Conservation (phyloP, 2,888 invertebrate genomes). For the Drosophila merina region DNA sequence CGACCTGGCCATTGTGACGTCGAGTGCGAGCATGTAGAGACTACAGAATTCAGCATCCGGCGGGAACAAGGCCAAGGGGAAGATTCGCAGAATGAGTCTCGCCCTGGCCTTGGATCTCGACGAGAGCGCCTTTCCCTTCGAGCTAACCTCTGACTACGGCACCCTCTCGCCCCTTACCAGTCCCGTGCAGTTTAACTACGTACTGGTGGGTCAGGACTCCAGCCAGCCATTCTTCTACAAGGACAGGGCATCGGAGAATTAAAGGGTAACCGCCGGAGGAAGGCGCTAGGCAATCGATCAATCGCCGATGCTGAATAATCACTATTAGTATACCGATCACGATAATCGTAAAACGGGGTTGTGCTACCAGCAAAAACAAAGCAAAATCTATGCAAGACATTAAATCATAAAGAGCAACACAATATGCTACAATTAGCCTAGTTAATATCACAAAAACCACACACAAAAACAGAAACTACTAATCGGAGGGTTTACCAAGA, state of each 20-base stretch:
- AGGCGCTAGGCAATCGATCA: slow-evolving; percentile 54
- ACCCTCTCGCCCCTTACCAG: slow-evolving; percentile 76
- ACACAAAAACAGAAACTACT: slow-evolving; percentile 25
- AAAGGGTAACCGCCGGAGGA: neutral
- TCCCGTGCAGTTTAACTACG: slow-evolving; percentile 65
- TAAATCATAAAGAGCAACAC: slow-evolving; percentile 52
- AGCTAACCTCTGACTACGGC: slow-evolving; percentile 67
- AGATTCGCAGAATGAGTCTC: slow-evolving; percentile 40
- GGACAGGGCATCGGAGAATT: slow-evolving; percentile 13
- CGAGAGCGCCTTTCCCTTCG: slow-evolving; percentile 60
- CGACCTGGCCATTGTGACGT: slow-evolving; percentile 82
- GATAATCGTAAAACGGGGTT: slow-evolving; percentile 65
- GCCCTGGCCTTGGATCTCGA: slow-evolving; percentile 57
- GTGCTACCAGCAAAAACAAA: slow-evolving; percentile 50
- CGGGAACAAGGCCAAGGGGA: slow-evolving; percentile 57
- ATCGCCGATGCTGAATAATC: slow-evolving; percentile 76
- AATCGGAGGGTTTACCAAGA: neutral
- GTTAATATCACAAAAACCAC: slow-evolving; percentile 44
- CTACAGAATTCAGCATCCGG: slow-evolving; percentile 78
- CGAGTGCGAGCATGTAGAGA: slow-evolving; percentile 84
- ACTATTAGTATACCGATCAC: slow-evolving; percentile 49
- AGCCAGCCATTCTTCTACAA: slow-evolving; percentile 41
- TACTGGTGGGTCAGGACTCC: slow-evolving; percentile 44
- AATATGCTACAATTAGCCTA: slow-evolving; percentile 44
- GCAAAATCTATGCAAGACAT: slow-evolving; percentile 62